Evolutionary conservation across 2,797 vertebrate genomes (phyloP).

Genomic region (Mormyrops attenuatus): DNA sequence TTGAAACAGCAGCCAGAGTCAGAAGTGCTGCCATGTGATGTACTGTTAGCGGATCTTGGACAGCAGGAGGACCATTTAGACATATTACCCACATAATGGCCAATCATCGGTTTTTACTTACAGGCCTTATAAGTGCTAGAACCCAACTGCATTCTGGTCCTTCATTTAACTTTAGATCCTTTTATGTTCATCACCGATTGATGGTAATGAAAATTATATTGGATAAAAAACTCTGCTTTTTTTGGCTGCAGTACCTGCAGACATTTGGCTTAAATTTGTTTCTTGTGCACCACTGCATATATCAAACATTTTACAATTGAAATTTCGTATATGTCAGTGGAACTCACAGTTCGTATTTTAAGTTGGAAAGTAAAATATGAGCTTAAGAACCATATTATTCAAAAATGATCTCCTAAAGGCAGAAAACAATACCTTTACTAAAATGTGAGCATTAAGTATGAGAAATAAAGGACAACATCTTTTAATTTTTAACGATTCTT

Average conservation of each 20-base stretch:
- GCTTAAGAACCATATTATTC: background rate
- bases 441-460: background rate
- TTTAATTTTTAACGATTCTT: background rate
- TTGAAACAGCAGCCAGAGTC: slow-evolving; percentile 11
- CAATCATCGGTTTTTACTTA: background rate
- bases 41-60: slow-evolving; percentile 37
- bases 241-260: background rate
- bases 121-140: background rate
- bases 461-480: background rate
- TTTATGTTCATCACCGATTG: background rate
- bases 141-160: background rate
- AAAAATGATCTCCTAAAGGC: background rate
- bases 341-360: background rate
- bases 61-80: slow-evolving; percentile 34
- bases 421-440: background rate
- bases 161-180: background rate
- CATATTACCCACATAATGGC: background rate
- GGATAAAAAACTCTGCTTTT: background rate
- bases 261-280: background rate
- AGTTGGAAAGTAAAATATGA: background rate
- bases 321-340: background rate
- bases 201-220: background rate
- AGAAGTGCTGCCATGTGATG: slow-evolving; percentile 39
- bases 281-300: background rate
- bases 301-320: background rate